These are phyloP conservation scores for Lysandra coridon DNA, from an alignment of 2,888 invertebrate genomes.

Conservation along the genomic window DNA sequence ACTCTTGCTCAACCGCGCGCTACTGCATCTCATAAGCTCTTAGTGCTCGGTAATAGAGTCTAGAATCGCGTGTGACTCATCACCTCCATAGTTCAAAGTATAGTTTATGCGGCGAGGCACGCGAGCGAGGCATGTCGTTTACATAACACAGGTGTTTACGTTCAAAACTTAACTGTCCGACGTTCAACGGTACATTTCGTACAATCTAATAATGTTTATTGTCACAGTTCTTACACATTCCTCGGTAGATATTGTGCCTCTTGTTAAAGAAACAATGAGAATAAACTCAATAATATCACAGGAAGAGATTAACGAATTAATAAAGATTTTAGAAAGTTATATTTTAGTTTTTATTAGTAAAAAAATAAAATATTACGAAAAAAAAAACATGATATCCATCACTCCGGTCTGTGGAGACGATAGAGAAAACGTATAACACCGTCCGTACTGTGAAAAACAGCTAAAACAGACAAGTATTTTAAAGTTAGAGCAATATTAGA, in stretches of 20 bases:
- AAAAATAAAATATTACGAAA: too few species aligned
- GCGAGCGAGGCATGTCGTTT: constrained; percentile 34
- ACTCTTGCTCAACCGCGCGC: background rate
- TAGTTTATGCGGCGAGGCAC: constrained; percentile 31
- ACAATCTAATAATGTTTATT: background rate
- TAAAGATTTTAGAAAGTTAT: too few species aligned
- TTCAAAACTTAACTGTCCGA: constrained; percentile 19
- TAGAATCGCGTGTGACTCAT: background rate
- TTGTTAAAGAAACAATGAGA: background rate
- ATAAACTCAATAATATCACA: background rate
- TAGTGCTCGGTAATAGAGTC: background rate
- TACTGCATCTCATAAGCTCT: background rate
- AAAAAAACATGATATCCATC: too few species aligned
- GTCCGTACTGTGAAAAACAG: too few species aligned
- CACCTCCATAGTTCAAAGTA: background rate
- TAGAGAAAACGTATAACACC: too few species aligned
- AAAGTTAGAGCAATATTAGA: too few species aligned
- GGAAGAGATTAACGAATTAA: too few species aligned
- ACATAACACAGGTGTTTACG: constrained; percentile 35
- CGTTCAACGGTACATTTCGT: constrained; percentile 18
- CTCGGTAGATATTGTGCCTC: background rate
- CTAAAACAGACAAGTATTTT: too few species aligned
- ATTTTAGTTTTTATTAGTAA: too few species aligned
- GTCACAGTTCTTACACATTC: background rate
- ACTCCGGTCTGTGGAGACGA: too few species aligned